Evolutionary conservation across 2,888 invertebrate species (phyloP).

Genomic region (Ectemnius lituratus): DNA sequence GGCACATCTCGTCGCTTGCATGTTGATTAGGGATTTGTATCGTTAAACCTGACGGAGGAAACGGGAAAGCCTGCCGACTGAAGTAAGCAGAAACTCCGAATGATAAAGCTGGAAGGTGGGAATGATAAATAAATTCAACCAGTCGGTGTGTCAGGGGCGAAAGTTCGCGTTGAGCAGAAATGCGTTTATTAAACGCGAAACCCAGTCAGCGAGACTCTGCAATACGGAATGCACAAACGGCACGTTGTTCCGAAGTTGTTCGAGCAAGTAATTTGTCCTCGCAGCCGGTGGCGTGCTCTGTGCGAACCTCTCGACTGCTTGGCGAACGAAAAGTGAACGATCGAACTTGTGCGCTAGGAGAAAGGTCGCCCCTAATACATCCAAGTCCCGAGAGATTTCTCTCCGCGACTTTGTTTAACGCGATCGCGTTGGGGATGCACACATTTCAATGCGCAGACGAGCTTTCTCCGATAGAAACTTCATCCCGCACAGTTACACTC

Average conservation of each 20-base stretch:
- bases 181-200: conserved; percentile 19
- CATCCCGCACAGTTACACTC: background rate
- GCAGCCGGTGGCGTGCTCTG: background rate
- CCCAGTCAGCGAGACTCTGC: background rate
- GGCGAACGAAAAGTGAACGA: conserved; percentile 9
- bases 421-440: background rate
- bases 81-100: no score
- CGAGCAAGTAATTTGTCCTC: conserved; percentile 12
- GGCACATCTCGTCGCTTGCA: background rate
- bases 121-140: conserved; percentile 20
- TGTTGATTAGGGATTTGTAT: background rate
- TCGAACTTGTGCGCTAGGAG: conserved; percentile 2
- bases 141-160: background rate
- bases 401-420: conserved; percentile 12
- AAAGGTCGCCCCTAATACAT: conserved; percentile 12
- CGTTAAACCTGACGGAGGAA: background rate
- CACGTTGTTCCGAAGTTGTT: conserved; percentile 11
- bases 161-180: background rate
- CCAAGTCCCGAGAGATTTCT: conserved; percentile 4
- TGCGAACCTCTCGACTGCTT: conserved; percentile 1
- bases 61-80: background rate
- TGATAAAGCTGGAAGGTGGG: background rate
- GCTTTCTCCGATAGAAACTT: background rate
- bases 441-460: background rate
- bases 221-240: conserved; percentile 17